These are phyloP conservation scores for Drosophila picticornis DNA, from an alignment of 2,888 invertebrate species.

Conservation along the genomic window DNA sequence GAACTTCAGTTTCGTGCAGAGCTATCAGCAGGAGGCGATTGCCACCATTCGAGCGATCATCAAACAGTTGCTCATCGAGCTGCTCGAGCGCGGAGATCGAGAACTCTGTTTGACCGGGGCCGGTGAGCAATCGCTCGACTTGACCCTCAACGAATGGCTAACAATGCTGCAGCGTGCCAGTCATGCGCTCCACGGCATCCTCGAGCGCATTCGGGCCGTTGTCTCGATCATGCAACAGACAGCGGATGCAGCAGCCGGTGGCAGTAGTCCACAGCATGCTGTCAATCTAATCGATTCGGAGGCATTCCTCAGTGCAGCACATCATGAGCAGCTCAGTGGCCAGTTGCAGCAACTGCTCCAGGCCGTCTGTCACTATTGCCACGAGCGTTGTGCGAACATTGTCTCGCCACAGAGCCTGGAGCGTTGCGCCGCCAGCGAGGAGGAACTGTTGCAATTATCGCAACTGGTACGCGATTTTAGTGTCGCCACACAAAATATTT, in stretches of 20 bases:
- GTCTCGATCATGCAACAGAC: constrained; percentile 92
- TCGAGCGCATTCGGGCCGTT: constrained; percentile 91
- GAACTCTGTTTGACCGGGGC: constrained; percentile 87
- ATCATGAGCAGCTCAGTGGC: constrained; percentile 89
- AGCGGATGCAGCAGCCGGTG: constrained; percentile 88
- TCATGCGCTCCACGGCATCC: constrained; percentile 88
- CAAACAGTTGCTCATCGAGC: constrained; percentile 95
- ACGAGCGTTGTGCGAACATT: constrained; percentile 95
- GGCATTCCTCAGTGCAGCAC: constrained; percentile 89
- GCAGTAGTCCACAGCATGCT: constrained; percentile 77
- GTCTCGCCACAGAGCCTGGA: constrained; percentile 92
- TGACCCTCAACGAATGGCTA: constrained; percentile 90
- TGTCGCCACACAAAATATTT: constrained; percentile 90
- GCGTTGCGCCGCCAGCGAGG: constrained; percentile 89
- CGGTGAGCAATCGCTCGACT: constrained; percentile 86
- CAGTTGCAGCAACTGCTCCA: constrained; percentile 92
- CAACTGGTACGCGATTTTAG: constrained; percentile 92
- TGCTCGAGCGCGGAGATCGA: constrained; percentile 87
- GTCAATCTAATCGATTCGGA: constrained; percentile 88
- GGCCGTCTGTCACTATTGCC: constrained; percentile 95
- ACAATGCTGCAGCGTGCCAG: constrained; percentile 89
- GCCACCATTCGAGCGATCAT: constrained; percentile 94
- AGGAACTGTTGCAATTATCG: constrained; percentile 91
- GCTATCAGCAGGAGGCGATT: constrained; percentile 94
- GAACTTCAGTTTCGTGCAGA: constrained; percentile 94